Evolutionary conservation across 2,797 vertebrate genomes (phyloP).

Genomic region (Antennarius maculatus): DNA sequence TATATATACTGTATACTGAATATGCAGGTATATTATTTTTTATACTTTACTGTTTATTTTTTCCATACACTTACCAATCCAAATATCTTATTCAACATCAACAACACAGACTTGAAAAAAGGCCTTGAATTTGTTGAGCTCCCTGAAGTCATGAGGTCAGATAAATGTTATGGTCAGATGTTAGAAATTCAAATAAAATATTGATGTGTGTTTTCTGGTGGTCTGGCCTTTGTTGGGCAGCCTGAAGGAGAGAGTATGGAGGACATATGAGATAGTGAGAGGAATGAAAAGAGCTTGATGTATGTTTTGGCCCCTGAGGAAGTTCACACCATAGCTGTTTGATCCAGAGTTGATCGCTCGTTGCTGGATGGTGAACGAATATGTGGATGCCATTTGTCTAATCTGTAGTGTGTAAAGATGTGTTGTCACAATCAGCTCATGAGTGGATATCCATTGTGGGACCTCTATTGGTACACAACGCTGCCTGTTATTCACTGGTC

Average conservation of each 20-base stretch:
- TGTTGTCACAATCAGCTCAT: constrained; percentile 47
- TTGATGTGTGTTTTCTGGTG: constrained; percentile 88
- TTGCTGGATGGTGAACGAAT: constrained; percentile 30
- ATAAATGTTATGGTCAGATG: constrained; percentile 96
- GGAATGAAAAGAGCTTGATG: constrained; percentile 73
- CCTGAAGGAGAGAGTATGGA: constrained; percentile 85
- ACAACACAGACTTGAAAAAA: constrained; percentile 95
- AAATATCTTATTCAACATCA: constrained; percentile 99
- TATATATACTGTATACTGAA: too few species aligned
- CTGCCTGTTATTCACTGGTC: constrained; percentile 66
- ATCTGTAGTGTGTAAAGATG: constrained; percentile 53
- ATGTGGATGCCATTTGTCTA: constrained; percentile 21
- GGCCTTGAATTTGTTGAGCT: constrained; percentile 96
- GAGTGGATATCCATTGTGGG: constrained; percentile 43
- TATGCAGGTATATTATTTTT: constrained; percentile 64
- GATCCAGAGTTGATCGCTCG: constrained; percentile 43
- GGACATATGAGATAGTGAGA: constrained; percentile 71
- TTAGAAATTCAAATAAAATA: constrained; percentile 98
- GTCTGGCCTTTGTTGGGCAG: constrained; percentile 85
- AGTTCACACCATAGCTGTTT: constrained; percentile 65
- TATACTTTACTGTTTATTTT: constrained; percentile 77
- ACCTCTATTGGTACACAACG: constrained; percentile 34
- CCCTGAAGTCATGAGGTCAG: constrained; percentile 93
- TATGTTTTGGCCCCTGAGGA: constrained; percentile 64
- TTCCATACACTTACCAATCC: constrained; percentile 85